Conservation (phyloP, 2,113 vertebrate species). For the Melanocharis versteri region DNA sequence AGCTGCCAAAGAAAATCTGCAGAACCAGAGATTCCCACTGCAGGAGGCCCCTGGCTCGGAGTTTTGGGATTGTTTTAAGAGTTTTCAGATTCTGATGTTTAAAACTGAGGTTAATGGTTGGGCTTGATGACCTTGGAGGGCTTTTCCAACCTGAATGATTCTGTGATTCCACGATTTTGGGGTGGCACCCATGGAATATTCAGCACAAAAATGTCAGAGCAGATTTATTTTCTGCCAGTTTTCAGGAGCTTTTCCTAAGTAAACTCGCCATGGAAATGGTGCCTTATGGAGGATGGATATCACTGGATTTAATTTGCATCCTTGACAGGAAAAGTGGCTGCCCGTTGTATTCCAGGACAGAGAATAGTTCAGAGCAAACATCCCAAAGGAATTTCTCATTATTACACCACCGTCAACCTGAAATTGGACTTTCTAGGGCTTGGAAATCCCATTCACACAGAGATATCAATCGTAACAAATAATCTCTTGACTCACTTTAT, state of each 20-base stretch:
- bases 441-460: neutral
- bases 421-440: neutral
- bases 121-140: neutral
- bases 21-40: neutral
- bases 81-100: neutral
- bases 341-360: neutral
- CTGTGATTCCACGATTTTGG: neutral
- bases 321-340: neutral
- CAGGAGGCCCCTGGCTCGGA: neutral
- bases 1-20: neutral
- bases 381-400: neutral
- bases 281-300: neutral
- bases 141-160: neutral
- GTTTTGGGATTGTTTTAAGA: neutral
- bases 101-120: neutral
- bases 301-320: neutral
- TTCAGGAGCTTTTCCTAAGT: neutral
- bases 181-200: fast-evolving
- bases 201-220: neutral
- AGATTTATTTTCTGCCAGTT: neutral
- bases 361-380: neutral
- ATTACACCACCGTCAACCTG: neutral
- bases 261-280: neutral
- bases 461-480: neutral
- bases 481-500: neutral